A percentile compares a stretch with the other conserved stretches of the same genome.
Conservation (phyloP, 1,140 invertebrate genomes). For the Zaprionus gabonicus region DNA sequence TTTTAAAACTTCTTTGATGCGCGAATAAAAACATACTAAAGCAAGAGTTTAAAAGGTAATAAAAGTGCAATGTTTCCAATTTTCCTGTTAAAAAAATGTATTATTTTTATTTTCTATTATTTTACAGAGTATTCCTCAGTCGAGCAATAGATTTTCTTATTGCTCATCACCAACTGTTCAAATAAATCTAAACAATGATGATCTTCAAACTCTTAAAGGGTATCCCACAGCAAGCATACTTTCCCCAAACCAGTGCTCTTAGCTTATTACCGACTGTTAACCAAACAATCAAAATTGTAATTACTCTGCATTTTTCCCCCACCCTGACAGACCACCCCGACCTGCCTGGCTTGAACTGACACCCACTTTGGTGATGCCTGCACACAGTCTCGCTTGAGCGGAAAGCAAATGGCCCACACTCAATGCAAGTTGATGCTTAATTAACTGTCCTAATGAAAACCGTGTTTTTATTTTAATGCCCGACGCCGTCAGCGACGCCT, state of each 20-base stretch:
- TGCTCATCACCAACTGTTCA: too few relatives aligned
- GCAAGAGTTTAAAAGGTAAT: too few relatives aligned
- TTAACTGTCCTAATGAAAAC: slow-evolving; percentile 72
- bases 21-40: too few relatives aligned
- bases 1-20: too few relatives aligned
- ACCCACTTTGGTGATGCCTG: background rate
- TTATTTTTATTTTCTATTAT: too few relatives aligned
- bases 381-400: background rate
- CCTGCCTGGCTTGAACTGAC: background rate
- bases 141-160: background rate
- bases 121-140: background rate
- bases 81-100: too few relatives aligned
- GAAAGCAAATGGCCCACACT: slow-evolving; percentile 32
- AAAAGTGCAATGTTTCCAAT: too few relatives aligned
- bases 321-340: background rate
- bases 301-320: background rate
- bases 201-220: background rate
- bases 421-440: slow-evolving; percentile 56
- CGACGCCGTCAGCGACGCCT: slow-evolving; percentile 13
- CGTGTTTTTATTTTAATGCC: slow-evolving; percentile 44
- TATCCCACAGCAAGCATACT: background rate
- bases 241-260: background rate
- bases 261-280: slow-evolving; percentile 7
- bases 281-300: slow-evolving; percentile 12
- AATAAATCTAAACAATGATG: background rate